Percentiles rank a stretch among this genome's conserved stretches.
Evolutionary conservation across 2,797 vertebrate species (phyloP).

Genomic region (Pseudochirops cupreus): DNA sequence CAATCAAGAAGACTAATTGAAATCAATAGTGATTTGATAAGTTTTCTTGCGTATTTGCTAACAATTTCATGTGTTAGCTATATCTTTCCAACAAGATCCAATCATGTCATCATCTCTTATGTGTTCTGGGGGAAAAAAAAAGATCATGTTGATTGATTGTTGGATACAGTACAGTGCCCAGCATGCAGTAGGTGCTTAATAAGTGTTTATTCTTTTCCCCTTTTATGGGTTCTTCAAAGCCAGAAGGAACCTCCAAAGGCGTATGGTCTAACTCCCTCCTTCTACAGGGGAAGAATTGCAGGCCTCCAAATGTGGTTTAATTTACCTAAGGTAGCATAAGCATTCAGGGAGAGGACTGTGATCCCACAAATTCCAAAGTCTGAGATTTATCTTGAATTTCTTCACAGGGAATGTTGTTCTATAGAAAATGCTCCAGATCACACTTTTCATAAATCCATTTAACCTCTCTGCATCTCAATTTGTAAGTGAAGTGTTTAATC

Average conservation of each 20-base stretch:
- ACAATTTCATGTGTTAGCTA: background rate
- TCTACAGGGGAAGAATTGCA: background rate
- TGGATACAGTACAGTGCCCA: background rate
- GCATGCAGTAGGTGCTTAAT: background rate
- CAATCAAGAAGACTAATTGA: background rate
- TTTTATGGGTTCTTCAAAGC: background rate
- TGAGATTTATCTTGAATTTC: background rate
- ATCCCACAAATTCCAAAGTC: background rate
- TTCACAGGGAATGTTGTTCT: background rate
- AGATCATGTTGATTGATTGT: background rate
- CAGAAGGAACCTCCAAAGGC: background rate
- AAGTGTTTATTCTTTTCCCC: background rate
- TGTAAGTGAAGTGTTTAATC: constrained; percentile 12
- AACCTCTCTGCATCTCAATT: constrained; percentile 3
- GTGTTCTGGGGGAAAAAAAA: background rate
- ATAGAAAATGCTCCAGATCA: background rate
- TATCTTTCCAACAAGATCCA: background rate
- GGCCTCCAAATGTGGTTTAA: background rate
- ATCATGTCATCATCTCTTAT: background rate
- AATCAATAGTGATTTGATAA: background rate
- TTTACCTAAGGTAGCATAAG: background rate
- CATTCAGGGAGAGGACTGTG: background rate
- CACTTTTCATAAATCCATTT: background rate
- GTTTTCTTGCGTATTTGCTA: background rate
- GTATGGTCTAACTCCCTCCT: background rate